These are phyloP conservation scores for Sarcophaga bullata DNA, from an alignment of 1,140 invertebrate species.

Conservation along the genomic window DNA sequence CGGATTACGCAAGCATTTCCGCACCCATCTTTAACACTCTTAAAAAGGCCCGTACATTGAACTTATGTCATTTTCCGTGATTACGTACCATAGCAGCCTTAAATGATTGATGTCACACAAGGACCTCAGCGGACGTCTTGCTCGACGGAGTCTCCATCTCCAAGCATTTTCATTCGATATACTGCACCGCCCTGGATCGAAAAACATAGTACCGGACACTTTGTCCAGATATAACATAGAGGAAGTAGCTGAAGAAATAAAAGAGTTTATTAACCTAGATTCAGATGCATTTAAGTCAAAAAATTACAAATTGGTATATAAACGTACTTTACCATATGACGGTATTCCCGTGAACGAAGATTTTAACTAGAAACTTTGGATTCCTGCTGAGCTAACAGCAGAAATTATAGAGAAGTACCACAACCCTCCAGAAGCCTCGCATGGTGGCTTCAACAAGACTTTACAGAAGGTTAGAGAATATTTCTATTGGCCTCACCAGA, in stretches of 20 bases:
- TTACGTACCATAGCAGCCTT: conserved; percentile 49
- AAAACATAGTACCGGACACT: background rate
- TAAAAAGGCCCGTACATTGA: conserved; percentile 59
- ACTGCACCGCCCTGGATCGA: background rate
- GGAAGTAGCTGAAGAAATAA: background rate
- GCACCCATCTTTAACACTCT: conserved; percentile 49
- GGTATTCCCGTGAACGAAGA: background rate
- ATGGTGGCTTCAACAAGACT: background rate
- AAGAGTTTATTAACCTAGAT: background rate
- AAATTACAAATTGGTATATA: no score
- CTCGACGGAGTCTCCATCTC: background rate
- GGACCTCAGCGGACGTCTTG: background rate
- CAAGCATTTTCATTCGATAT: background rate
- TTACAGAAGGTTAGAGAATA: background rate
- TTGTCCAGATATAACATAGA: background rate
- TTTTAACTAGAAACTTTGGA: background rate
- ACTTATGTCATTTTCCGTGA: conserved; percentile 60
- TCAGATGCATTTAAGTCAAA: background rate
- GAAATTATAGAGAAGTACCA: background rate
- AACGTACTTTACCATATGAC: background rate
- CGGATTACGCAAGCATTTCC: conserved; percentile 63
- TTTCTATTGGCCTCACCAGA: conserved; percentile 7
- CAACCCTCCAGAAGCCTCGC: background rate
- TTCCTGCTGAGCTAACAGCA: background rate
- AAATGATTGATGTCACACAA: conserved; percentile 4